Evolutionary conservation across 2,113 vertebrate genomes (phyloP).

Genomic region (Oncorhynchus mykiss): DNA sequence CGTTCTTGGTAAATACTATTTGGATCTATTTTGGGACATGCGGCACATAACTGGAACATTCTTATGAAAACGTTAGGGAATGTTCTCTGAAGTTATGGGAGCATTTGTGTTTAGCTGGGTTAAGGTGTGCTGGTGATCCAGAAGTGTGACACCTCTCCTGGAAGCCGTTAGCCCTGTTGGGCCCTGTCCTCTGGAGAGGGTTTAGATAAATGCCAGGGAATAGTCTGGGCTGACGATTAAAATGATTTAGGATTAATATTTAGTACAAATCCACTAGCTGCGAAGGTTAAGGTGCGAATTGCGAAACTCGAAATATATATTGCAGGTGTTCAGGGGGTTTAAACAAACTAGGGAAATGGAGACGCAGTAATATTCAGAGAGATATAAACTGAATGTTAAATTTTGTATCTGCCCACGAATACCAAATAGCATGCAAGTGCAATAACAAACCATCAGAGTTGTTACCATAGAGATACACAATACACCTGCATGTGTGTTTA

Average conservation of each 20-base stretch:
- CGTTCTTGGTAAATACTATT: no score
- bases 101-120: no score
- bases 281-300: slow-evolving; percentile 64
- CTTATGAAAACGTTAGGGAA: no score
- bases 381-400: slow-evolving; percentile 46
- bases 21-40: no score
- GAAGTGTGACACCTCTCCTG: slow-evolving; percentile 61
- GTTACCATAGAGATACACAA: slow-evolving; percentile 1
- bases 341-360: slow-evolving; percentile 53
- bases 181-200: slow-evolving; percentile 50
- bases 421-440: no score
- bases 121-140: slow-evolving; percentile 67
- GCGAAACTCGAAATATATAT: slow-evolving; percentile 55
- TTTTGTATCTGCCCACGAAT: background rate
- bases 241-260: slow-evolving; percentile 74
- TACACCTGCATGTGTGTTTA: slow-evolving; percentile 17
- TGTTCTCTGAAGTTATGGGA: no score
- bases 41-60: no score
- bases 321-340: slow-evolving; percentile 32
- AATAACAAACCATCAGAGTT: no score
- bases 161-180: slow-evolving; percentile 51
- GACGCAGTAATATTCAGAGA: slow-evolving; percentile 27
- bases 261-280: slow-evolving; percentile 62
- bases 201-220: slow-evolving; percentile 63
- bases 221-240: slow-evolving; percentile 65